Conservation (phyloP, 2,113 vertebrate species). For the Cichladusa arquata region DNA sequence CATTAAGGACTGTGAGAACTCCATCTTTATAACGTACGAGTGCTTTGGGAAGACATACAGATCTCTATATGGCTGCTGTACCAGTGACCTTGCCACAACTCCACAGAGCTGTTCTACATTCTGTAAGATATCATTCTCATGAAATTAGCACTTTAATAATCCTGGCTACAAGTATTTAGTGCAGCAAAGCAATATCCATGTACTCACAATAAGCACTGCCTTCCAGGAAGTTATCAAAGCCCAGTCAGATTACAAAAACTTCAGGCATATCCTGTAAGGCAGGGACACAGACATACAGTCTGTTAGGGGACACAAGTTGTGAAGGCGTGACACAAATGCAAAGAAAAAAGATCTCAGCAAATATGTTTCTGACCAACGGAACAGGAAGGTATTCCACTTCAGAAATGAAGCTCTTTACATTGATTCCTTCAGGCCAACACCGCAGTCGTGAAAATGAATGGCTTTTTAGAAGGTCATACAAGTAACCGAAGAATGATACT, state of each 20-base stretch:
- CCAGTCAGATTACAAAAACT: background rate
- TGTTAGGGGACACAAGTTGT: background rate
- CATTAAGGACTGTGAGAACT: background rate
- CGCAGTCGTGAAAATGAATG: background rate
- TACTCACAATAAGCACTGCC: background rate
- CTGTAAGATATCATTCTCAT: background rate
- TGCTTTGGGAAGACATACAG: background rate
- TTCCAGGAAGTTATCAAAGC: background rate
- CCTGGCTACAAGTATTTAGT: background rate
- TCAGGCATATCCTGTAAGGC: background rate
- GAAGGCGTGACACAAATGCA: background rate
- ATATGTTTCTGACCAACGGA: background rate
- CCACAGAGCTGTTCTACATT: background rate
- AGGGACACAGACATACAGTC: rapidly evolving
- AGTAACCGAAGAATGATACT: background rate
- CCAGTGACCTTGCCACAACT: conserved; percentile 25
- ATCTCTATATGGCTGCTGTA: background rate
- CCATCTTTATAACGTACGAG: background rate
- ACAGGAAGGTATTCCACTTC: background rate
- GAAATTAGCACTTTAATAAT: conserved; percentile 42
- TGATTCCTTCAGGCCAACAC: background rate
- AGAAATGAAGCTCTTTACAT: background rate
- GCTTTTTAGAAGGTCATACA: background rate
- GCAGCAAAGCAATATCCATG: background rate
- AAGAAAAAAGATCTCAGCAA: background rate